Base-by-base conservation (phyloP, 2,888 invertebrate species). In the Orthonevra nobilis region DNA sequence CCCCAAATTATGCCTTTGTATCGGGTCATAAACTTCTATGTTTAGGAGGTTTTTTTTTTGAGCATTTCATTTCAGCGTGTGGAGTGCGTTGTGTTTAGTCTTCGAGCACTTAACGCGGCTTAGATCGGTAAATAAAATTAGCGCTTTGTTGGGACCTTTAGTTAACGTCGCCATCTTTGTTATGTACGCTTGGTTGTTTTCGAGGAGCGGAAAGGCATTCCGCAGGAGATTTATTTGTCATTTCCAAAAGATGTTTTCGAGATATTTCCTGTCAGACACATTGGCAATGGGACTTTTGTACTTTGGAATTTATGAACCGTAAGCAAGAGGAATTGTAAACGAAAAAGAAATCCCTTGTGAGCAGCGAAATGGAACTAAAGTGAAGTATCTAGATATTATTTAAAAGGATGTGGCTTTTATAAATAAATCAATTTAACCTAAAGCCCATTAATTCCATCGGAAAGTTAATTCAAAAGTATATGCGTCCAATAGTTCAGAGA, bases 311-410 rank as follows among this genome's bases (percentile, higher is more conserved):
- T 50, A 50, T 50, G 50, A 50, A 50, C 20, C 50, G 50, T 50
- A 50, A 17, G 20, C 14, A 34, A 50, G 15, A 12, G 50, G 10
- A 20, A 19, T 19, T 14, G 19, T 17, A 34, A 50, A 20, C 20
- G 34, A 20, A 50, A 50, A 20, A 19, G 20, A 50, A 50, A 50
- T 50, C 50, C 20, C 50, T 50, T 12, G 34, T 17, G 50, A 50
- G 50, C 50, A 50, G 50, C 50, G 20, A 34, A 14, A 50, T 34
- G 50, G 50, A 50, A 50, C 34, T 50, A 50, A 50, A 50, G 50
- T 12, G 34, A 12, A n/a, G n/a, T n/a, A n/a, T n/a, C n/a, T n/a
- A n/a, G n/a, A n/a, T n/a, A n/a, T n/a, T n/a, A n/a, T n/a, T n/a
- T n/a, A n/a, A n/a, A n/a, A n/a, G n/a, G n/a, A n/a, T n/a, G n/a